Evolutionary conservation across 2,113 vertebrate genomes (phyloP).

Genomic region (Peromyscus californicus): DNA sequence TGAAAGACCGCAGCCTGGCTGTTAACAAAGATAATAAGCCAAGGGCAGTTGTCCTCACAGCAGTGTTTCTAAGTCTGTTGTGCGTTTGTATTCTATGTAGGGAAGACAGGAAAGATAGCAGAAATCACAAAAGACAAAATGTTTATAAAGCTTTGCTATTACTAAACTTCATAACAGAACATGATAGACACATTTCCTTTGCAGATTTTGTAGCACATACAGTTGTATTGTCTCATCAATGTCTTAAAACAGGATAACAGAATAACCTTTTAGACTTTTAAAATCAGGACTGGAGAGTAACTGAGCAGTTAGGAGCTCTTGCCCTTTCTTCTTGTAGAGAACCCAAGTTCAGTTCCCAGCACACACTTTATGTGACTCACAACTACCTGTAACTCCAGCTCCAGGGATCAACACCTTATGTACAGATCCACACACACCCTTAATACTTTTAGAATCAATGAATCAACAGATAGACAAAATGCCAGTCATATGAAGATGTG

Average conservation of each 20-base stretch:
- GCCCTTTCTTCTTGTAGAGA: neutral
- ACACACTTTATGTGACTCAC: too few species aligned
- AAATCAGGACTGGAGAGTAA: neutral
- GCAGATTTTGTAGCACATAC: neutral
- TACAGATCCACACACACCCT: neutral
- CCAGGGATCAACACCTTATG: neutral
- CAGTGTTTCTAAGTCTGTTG: neutral
- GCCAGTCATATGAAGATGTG: neutral
- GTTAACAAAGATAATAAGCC: neutral
- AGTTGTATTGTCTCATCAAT: neutral
- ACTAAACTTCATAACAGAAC: constrained; percentile 9
- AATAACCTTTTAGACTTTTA: constrained; percentile 38
- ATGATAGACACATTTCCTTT: neutral
- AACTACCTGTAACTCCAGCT: neutral
- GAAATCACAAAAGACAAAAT: neutral
- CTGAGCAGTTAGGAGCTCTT: neutral
- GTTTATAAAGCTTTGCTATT: neutral
- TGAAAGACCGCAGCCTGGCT: neutral
- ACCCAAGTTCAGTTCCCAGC: neutral
- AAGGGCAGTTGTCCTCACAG: neutral
- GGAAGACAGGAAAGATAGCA: neutral
- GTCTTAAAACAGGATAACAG: neutral
- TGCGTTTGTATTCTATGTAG: neutral
- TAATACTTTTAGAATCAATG: neutral
- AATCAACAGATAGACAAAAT: neutral